Evolutionary conservation across 23 tunicate species (phyloP).

Genomic region (Oikopleura dioica): DNA sequence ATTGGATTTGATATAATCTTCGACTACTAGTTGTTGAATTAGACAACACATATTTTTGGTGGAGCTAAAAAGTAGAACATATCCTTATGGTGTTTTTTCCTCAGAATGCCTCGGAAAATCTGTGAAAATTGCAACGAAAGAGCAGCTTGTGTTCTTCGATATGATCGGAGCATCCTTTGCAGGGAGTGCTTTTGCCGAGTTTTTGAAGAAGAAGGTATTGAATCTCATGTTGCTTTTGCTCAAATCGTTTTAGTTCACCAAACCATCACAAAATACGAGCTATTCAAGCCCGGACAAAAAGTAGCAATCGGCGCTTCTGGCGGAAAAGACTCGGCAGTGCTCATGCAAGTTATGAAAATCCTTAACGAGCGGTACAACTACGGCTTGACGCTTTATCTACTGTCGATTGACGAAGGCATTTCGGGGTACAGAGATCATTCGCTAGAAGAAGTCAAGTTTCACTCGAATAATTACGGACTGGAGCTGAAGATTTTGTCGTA

Average conservation of each 20-base stretch:
- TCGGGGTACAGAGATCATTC: conserved; percentile 90
- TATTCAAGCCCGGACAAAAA: conserved; percentile 45
- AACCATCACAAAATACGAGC: conserved; percentile 32
- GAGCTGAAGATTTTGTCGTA: conserved; percentile 59
- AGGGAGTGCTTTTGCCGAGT: conserved; percentile 63
- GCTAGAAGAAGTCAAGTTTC: conserved; percentile 54
- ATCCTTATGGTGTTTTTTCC: not conserved
- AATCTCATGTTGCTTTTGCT: too few species aligned
- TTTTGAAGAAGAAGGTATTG: conserved; percentile 75
- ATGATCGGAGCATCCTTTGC: conserved; percentile 17
- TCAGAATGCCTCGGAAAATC: not conserved
- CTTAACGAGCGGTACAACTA: conserved; percentile 53
- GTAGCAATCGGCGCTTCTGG: conserved; percentile 99
- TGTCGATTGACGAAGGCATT: conserved; percentile 93
- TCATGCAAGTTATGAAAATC: conserved; percentile 43
- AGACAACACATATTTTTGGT: not conserved
- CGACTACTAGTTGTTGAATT: not conserved
- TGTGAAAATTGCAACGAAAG: not conserved
- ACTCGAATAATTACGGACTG: conserved; percentile 44
- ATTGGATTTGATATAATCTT: not conserved
- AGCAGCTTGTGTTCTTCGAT: not conserved
- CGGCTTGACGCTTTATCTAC: conserved; percentile 39
- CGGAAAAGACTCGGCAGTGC: conserved; percentile 87
- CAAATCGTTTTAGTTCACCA: too few species aligned
- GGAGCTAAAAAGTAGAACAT: not conserved